phyloP scores from a whole-genome alignment of 2,113 vertebrate species.

The Psittacula cyanocephala region DNA sequence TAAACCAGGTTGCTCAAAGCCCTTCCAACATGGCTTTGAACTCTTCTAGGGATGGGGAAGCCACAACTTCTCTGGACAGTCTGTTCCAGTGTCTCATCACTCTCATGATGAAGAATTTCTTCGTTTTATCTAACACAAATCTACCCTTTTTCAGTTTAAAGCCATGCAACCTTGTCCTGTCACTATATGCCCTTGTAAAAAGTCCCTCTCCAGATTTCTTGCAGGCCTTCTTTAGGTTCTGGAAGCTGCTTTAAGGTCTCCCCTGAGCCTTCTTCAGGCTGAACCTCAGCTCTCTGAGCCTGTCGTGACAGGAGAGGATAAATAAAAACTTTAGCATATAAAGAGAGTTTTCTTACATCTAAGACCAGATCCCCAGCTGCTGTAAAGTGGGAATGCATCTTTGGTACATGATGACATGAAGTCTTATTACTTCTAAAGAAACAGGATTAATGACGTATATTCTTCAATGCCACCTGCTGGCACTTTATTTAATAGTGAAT shows the following conservation, averaged over 20 bases:
- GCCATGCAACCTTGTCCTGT: neutral
- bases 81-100: neutral
- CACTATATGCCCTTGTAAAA: neutral
- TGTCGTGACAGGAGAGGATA: neutral
- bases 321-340: neutral
- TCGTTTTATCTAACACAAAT: neutral
- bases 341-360: neutral
- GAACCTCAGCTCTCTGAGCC: neutral
- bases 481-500: neutral
- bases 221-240: neutral
- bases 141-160: neutral
- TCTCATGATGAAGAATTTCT: neutral
- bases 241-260: neutral
- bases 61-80: neutral
- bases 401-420: neutral
- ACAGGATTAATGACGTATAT: neutral
- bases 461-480: constrained; percentile 61
- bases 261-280: neutral
- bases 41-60: neutral
- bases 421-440: neutral
- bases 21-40: neutral
- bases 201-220: neutral
- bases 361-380: neutral
- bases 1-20: neutral
- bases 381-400: neutral